A percentile compares a stretch with the other conserved stretches of the same genome.
Evolutionary conservation across 2,113 vertebrate genomes (phyloP).

Genomic region (Phyllopteryx taeniolatus): DNA sequence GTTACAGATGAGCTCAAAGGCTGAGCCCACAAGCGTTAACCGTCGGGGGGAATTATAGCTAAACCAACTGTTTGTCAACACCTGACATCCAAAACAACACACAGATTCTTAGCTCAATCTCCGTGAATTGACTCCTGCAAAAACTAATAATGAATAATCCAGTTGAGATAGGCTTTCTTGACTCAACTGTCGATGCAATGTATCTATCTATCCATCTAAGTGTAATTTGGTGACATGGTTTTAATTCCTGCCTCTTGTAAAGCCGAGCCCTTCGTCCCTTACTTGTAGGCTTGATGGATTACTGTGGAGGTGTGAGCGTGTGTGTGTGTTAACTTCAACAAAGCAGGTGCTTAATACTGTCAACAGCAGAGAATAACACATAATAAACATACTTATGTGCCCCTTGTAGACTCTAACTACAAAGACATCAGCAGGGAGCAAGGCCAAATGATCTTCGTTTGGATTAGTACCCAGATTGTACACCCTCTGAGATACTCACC

Average conservation of each 20-base stretch:
- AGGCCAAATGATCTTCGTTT: neutral
- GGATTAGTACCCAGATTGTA: neutral
- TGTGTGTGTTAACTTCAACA: conserved; percentile 40
- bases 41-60: conserved; percentile 3
- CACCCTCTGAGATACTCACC: neutral
- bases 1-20: conserved; percentile 28
- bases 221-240: conserved; percentile 18
- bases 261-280: conserved; percentile 16
- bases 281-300: conserved; percentile 38
- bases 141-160: conserved; percentile 13
- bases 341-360: conserved; percentile 61
- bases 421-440: neutral
- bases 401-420: neutral
- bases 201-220: conserved; percentile 20
- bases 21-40: conserved; percentile 16
- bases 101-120: neutral
- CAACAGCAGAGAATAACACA: neutral
- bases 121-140: neutral
- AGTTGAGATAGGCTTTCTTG: conserved; percentile 11
- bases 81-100: conserved; percentile 19
- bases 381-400: neutral
- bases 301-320: conserved; percentile 8
- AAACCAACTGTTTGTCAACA: conserved; percentile 10
- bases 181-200: neutral
- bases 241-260: conserved; percentile 1